Evolutionary conservation across 2,797 vertebrate species (phyloP).

Genomic region (Melanotaenia pygmaea): DNA sequence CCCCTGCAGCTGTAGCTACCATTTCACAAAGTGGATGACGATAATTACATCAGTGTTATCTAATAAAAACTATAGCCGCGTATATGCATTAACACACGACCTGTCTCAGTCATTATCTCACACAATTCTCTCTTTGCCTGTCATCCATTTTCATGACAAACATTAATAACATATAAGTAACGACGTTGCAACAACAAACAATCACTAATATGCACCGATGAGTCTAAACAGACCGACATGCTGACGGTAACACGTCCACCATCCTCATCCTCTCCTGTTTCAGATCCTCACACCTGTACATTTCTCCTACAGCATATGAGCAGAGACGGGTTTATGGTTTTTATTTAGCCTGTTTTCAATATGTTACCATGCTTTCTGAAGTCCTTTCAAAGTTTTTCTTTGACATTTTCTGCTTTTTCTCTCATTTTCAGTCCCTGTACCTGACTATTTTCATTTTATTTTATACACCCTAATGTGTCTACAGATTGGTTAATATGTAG

Average conservation of each 20-base stretch:
- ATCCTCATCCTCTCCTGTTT: too few species aligned
- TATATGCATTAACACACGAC: constrained; percentile 11
- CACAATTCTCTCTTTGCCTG: constrained; percentile 1
- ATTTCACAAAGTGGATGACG: constrained; percentile 37
- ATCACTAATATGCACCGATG: not conserved
- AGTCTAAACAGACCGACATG: not conserved
- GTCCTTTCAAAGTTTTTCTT: too few species aligned
- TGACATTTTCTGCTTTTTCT: too few species aligned
- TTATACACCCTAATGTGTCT: too few species aligned
- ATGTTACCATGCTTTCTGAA: too few species aligned
- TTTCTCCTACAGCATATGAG: too few species aligned
- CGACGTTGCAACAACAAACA: not conserved
- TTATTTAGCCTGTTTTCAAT: too few species aligned
- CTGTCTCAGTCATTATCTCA: constrained; percentile 14
- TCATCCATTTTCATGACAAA: constrained; percentile 15
- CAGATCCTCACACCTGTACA: too few species aligned
- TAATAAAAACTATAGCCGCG: constrained; percentile 30
- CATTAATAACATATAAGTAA: not conserved
- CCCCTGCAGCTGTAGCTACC: constrained; percentile 13
- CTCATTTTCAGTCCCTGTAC: too few species aligned
- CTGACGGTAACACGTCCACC: not conserved
- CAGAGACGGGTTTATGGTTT: too few species aligned
- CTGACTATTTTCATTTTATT: too few species aligned
- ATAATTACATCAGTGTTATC: constrained; percentile 38
- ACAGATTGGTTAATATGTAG: too few species aligned